A percentile compares a stretch with the other conserved stretches of the same genome.
phyloP scores from a whole-genome alignment of 35 echinoderm and acorn worm species.

The Apostichopus californicus region DNA sequence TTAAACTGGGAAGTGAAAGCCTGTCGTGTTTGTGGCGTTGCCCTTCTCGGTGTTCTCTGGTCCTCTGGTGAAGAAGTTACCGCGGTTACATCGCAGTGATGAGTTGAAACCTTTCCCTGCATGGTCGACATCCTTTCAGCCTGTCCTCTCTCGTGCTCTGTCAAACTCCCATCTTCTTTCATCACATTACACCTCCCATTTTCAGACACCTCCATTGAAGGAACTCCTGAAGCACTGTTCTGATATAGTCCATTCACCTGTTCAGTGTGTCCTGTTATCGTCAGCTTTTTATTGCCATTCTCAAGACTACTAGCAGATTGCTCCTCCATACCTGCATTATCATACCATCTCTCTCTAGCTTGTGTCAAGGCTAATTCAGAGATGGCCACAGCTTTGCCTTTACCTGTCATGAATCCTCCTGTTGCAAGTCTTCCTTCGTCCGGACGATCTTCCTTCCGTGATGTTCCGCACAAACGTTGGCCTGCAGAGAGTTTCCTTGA shows the following conservation, averaged over 20 bases:
- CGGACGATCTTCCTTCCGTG: constrained; percentile 22
- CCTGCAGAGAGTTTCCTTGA: neutral
- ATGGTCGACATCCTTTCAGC: neutral
- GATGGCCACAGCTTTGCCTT: neutral
- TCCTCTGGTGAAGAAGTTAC: neutral
- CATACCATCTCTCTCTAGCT: constrained; percentile 42
- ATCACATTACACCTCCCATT: neutral
- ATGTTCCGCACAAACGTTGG: neutral
- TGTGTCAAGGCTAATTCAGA: constrained; percentile 16
- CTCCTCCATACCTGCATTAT: neutral
- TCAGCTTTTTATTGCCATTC: too few species aligned
- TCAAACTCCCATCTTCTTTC: neutral
- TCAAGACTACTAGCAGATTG: too few species aligned
- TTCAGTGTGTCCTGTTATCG: too few species aligned
- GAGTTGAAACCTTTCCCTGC: too few species aligned
- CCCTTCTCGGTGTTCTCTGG: neutral
- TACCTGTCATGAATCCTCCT: constrained; percentile 30
- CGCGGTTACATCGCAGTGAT: too few species aligned
- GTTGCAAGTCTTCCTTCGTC: neutral
- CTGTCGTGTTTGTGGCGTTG: neutral
- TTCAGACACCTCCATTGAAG: neutral
- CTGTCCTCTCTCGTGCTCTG: neutral
- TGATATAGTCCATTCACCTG: too few species aligned
- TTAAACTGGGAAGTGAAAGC: neutral
- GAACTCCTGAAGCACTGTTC: too few species aligned